phyloP scores from a whole-genome alignment of 2,888 invertebrate genomes.

The Andrena trimmerana region DNA sequence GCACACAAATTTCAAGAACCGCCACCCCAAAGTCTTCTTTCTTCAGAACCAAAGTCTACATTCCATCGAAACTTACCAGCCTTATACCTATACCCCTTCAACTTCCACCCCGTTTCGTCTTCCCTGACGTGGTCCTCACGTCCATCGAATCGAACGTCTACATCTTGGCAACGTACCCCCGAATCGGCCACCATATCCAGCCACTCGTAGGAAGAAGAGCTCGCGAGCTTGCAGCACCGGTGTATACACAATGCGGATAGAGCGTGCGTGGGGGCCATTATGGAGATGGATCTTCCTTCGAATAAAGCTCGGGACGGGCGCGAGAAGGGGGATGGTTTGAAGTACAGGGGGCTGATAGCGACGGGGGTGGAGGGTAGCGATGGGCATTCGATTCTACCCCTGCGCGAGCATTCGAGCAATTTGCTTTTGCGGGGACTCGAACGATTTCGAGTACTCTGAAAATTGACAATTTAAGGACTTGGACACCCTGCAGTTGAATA shows the following conservation, averaged over 20 bases:
- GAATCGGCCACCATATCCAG: neutral
- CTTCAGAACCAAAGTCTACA: neutral
- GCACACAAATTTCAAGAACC: neutral
- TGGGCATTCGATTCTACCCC: constrained; percentile 18
- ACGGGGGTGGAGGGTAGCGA: constrained; percentile 36
- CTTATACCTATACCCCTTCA: too few relatives aligned
- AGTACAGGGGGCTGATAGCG: constrained; percentile 64
- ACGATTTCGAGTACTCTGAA: too few relatives aligned
- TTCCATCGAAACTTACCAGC: too few relatives aligned
- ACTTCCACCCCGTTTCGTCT: too few relatives aligned
- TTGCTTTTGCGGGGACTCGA: neutral
- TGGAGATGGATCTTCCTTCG: constrained; percentile 84
- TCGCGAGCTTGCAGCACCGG: constrained; percentile 63
- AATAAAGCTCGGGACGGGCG: constrained; percentile 77
- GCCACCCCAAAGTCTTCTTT: neutral
- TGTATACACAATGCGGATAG: constrained; percentile 72
- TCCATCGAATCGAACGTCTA: constrained; percentile 14
- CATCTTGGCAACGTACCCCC: constrained; percentile 6
- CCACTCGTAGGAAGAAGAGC: constrained; percentile 8
- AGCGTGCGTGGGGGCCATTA: constrained; percentile 81
- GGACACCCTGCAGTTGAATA: too few relatives aligned
- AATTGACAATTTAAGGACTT: too few relatives aligned
- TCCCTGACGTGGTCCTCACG: neutral
- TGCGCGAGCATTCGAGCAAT: neutral
- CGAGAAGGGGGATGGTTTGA: constrained; percentile 63